A percentile compares a stretch with the other conserved stretches of the same genome.
Evolutionary conservation across 2,113 vertebrate species (phyloP).

Genomic region (Sylvicapra grimmia): DNA sequence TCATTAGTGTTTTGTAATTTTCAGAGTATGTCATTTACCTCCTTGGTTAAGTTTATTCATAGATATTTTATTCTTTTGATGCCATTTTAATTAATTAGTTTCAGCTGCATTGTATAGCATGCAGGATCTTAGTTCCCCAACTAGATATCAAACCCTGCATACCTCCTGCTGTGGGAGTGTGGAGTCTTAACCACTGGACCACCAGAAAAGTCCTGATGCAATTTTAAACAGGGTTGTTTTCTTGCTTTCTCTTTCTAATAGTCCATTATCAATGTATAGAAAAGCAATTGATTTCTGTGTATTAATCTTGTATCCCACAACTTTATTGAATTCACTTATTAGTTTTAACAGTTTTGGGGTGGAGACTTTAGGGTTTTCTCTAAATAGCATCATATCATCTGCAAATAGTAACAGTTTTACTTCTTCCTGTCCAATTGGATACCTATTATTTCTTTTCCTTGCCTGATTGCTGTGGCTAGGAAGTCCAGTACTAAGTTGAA

Average conservation of each 20-base stretch:
- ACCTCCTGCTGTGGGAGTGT: neutral
- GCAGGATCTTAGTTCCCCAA: neutral
- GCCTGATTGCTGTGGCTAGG: neutral
- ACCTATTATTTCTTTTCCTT: neutral
- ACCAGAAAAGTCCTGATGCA: neutral
- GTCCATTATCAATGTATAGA: neutral
- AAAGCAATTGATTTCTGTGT: neutral
- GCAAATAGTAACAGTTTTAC: neutral
- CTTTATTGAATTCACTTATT: neutral
- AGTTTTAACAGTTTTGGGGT: neutral
- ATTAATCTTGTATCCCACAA: neutral
- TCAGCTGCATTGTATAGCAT: neutral
- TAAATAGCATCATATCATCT: neutral
- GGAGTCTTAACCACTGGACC: neutral
- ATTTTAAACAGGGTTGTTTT: neutral
- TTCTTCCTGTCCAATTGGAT: neutral
- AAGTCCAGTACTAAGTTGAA: neutral
- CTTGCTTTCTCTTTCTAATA: neutral
- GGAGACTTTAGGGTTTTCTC: neutral
- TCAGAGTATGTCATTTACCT: neutral
- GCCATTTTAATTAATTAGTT: neutral
- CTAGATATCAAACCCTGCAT: neutral
- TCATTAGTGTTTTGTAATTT: neutral
- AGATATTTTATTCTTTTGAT: neutral
- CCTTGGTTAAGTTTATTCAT: neutral